Conservation (phyloP, 2,888 invertebrate genomes). For the Monopis laevigella region DNA sequence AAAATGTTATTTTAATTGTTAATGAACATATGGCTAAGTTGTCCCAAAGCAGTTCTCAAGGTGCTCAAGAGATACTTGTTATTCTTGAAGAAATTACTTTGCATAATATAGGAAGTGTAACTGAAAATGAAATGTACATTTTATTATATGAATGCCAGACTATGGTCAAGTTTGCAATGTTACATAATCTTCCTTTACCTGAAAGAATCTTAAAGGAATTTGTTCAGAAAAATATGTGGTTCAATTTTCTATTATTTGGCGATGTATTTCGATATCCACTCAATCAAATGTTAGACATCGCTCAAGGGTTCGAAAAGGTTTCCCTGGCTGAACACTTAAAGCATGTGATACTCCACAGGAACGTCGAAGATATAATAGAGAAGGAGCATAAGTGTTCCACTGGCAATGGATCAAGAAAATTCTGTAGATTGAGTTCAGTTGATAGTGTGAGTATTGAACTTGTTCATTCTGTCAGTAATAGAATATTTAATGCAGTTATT, state of each 20-base stretch:
- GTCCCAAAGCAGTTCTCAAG: conserved; percentile 47
- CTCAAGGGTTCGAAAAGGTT: conserved; percentile 64
- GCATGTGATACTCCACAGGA: conserved; percentile 55
- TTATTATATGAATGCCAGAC: conserved; percentile 67
- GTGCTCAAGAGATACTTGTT: conserved; percentile 41
- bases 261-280: conserved; percentile 77
- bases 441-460: conserved; percentile 39
- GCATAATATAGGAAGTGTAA: conserved; percentile 29
- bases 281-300: conserved; percentile 64
- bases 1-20: conserved; percentile 46
- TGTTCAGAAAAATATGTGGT: conserved; percentile 72
- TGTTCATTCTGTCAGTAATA: no score
- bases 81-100: conserved; percentile 54
- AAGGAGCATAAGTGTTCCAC: conserved; percentile 41
- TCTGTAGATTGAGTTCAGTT: conserved; percentile 43
- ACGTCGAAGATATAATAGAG: conserved; percentile 40
- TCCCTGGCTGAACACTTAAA: conserved; percentile 70
- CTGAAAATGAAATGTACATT: conserved; percentile 40
- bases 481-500: no score
- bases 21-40: conserved; percentile 50
- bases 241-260: conserved; percentile 73
- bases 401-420: conserved; percentile 42
- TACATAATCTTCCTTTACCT: conserved; percentile 67
- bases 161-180: conserved; percentile 67
- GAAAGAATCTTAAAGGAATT: conserved; percentile 68